phyloP scores from a whole-genome alignment of 2,113 vertebrate genomes.

The Mustela nigripes region DNA sequence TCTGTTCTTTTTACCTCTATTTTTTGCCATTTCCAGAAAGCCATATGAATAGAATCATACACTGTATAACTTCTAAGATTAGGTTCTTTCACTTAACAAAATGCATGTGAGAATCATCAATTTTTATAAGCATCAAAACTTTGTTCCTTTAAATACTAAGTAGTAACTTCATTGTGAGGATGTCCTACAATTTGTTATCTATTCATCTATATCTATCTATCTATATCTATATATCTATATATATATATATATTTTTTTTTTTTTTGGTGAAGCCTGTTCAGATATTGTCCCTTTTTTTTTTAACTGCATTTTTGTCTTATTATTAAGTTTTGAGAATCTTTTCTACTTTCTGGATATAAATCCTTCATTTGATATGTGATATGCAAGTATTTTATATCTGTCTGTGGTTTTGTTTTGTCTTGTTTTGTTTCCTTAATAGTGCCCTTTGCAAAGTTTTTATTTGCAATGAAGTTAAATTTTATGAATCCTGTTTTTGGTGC shows the following conservation, averaged over 20 bases:
- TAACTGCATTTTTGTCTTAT: background rate
- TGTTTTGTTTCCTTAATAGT: background rate
- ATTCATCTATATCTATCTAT: background rate
- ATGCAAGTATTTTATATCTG: background rate
- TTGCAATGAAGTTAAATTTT: background rate
- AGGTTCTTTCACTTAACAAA: background rate
- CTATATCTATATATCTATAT: too few relatives aligned
- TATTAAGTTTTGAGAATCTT: background rate
- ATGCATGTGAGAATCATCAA: background rate
- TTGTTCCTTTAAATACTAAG: background rate
- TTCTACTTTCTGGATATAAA: background rate
- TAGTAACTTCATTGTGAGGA: background rate
- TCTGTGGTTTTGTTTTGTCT: background rate
- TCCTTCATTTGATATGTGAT: background rate
- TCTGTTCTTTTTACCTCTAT: background rate
- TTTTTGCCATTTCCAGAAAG: background rate
- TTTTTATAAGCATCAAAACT: background rate
- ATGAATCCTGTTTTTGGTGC: background rate
- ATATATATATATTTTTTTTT: too few relatives aligned
- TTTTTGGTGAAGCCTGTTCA: background rate
- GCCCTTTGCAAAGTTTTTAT: background rate
- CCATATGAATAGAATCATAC: background rate
- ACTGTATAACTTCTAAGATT: background rate
- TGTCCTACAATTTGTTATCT: background rate
- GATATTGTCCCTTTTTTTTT: background rate